These are phyloP conservation scores for Digitonthophagus gazella DNA, from an alignment of 2,888 invertebrate species.

Conservation along the genomic window DNA sequence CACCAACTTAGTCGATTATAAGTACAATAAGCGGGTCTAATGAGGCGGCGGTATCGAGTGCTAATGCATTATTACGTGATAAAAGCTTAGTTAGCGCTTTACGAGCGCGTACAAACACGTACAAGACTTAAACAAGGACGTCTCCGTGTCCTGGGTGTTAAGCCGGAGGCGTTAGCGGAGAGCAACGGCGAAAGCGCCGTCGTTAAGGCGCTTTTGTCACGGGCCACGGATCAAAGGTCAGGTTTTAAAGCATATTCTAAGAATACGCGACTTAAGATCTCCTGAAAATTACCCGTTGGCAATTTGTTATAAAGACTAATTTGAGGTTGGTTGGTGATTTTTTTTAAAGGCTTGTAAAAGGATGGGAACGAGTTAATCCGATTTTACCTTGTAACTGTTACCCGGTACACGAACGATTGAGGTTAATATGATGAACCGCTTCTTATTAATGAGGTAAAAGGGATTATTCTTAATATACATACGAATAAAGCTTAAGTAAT, in stretches of 20 bases:
- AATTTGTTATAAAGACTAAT: not conserved
- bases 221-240: too few relatives aligned
- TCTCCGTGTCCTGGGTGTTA: not conserved
- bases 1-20: not conserved
- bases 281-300: not conserved
- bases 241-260: too few relatives aligned
- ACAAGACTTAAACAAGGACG: not conserved
- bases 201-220: not conserved
- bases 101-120: not conserved
- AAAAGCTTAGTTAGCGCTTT: not conserved
- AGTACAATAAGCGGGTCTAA: not conserved
- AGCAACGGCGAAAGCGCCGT: not conserved
- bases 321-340: too few relatives aligned
- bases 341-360: not conserved
- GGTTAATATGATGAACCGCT: not conserved
- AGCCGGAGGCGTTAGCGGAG: too few relatives aligned
- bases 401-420: not conserved
- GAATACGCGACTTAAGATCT: too few relatives aligned
- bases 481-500: not conserved
- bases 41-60: not conserved
- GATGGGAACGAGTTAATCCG: not conserved
- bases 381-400: not conserved
- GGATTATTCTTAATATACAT: not conserved
- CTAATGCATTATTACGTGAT: not conserved
- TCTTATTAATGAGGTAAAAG: not conserved